phyloP scores from a whole-genome alignment of 2,113 vertebrate species.

The Grammomys surdaster region DNA sequence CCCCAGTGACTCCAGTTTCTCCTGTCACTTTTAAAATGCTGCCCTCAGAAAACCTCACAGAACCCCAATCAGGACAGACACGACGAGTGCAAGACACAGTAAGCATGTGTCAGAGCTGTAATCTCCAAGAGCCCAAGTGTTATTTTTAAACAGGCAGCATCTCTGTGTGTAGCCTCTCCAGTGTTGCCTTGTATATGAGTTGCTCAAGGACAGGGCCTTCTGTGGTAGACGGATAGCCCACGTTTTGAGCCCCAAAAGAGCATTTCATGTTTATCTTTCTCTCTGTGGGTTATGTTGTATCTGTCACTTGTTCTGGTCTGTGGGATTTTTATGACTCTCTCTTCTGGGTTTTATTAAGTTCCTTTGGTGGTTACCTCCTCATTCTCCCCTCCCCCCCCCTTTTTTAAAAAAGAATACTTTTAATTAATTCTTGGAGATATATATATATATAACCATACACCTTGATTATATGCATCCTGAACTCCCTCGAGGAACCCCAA shows the following conservation, averaged over 20 bases:
- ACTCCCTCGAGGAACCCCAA: neutral
- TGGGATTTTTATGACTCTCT: neutral
- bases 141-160: constrained; percentile 25
- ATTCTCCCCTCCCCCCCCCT: too few species aligned
- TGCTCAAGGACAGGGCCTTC: constrained; percentile 18
- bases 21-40: constrained; percentile 1
- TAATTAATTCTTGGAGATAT: neutral
- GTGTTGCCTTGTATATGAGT: neutral
- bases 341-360: neutral
- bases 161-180: neutral
- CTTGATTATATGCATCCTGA: neutral
- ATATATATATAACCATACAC: neutral
- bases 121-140: neutral
- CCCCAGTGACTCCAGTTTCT: neutral
- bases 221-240: neutral
- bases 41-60: neutral
- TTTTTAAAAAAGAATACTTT: neutral
- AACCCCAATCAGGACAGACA: neutral
- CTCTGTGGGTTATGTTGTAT: constrained; percentile 17
- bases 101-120: constrained; percentile 3
- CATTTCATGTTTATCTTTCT: neutral
- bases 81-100: neutral
- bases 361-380: neutral
- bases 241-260: neutral
- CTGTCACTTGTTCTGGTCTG: neutral